Base-by-base conservation (phyloP, 2,888 invertebrate species). In the Coenonympha glycerion region DNA sequence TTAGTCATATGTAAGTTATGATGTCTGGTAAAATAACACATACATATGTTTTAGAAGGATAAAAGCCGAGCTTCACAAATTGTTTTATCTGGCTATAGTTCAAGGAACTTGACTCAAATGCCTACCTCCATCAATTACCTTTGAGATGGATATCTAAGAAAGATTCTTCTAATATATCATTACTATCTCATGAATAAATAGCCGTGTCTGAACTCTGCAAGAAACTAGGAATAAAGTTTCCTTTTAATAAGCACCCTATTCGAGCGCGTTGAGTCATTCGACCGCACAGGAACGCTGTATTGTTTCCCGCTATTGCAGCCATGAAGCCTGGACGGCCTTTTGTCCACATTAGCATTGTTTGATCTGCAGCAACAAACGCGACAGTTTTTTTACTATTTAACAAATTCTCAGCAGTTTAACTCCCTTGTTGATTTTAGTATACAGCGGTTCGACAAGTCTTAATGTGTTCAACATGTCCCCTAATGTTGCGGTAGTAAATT, bases 301-400 rank as follows among this genome's bases (percentile, higher is more conserved):
- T 81, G 81, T 81, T 75, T 68, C 70, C 69, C 68, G 62, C 68
- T 73, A 69, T 66, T 66, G 66, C 70, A 67, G 66, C 73, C 69
- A 66, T 71, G 71, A 64, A 71, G 74, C 69, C 71, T 73, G 77
- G 72, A 71, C 70, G 70, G 71, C 68, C 77, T 77, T 79, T 81
- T 82, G 79, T 81, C 71, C 73, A 72, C 72, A 67, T 65, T 64
- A 59, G 73, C 61, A 74, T 84, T 83, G 83, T 84, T 76, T 75
- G 66, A 66, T 62, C 74, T 72, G 73, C 74, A 76, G 73, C 77
- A 73, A 79, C 71, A 72, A 69, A 71, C 49, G 39, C 49, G 47
- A 52, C 49, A 44, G 52, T 46, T 56, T 55, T 59, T 59, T 59
- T 55, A 49, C 49, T 55, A 57, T 53, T 53, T 48, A 58, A 58